These are phyloP conservation scores for Thrips palmi DNA, from an alignment of 1,140 invertebrate genomes.

Conservation along the genomic window DNA sequence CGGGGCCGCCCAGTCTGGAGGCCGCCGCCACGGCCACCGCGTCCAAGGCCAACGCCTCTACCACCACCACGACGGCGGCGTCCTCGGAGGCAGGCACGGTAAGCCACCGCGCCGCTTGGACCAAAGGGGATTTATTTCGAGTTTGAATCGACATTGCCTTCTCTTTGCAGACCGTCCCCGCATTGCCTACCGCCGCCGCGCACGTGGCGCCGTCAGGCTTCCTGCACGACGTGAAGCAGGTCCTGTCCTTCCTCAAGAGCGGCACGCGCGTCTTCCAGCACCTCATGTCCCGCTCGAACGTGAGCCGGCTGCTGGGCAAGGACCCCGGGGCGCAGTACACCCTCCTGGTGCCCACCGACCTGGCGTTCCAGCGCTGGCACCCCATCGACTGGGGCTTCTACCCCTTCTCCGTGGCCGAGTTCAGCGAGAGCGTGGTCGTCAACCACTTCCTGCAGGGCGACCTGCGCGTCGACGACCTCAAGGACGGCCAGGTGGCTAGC, in stretches of 20 bases:
- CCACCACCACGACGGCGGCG: no score
- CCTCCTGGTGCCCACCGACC: constrained; percentile 38
- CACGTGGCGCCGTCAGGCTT: no score
- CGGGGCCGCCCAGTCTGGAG: no score
- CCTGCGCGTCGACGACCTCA: constrained; percentile 31
- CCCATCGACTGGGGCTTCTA: constrained; percentile 51
- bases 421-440: constrained; percentile 35
- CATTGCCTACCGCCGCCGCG: no score
- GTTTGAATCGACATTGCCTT: no score
- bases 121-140: no score
- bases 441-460: constrained; percentile 40
- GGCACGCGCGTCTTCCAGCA: constrained; percentile 42
- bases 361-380: constrained; percentile 43
- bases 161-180: no score
- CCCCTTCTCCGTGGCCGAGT: constrained; percentile 42
- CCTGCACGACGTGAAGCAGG: constrained; percentile 34
- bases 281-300: constrained; percentile 35
- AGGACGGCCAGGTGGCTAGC: constrained; percentile 28
- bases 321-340: constrained; percentile 37
- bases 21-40: neutral
- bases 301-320: constrained; percentile 32
- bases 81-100: no score
- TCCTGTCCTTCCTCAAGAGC: constrained; percentile 34
- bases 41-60: neutral
- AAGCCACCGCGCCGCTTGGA: no score